Base-by-base conservation (phyloP, 37 sponge, comb jelly and placozoan species). In the Petrosia ficiformis region DNA sequence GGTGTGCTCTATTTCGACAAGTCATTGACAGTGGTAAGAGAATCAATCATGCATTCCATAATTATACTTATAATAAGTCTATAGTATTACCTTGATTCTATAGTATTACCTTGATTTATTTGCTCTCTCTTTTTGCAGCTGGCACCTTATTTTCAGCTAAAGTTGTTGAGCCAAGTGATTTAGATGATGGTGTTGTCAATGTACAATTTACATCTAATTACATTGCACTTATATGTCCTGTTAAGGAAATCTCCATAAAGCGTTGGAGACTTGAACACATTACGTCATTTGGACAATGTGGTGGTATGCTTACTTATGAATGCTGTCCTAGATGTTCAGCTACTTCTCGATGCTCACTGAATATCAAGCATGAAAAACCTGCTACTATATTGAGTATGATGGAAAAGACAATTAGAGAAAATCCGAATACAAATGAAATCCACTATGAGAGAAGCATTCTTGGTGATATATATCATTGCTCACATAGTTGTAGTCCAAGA, bases 221-320 rank as follows among this genome's bases (percentile, higher is more conserved):
- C 78, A 81, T 87, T 72, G 68, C 82, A 25, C 74, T 87, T 0
- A 24, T 77, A 11, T 87, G 88, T 39, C 88, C 88, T 29, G 54
- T 87, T 66, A 87, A 66, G n/a, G 82, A 87, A 37, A 30, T 39
- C 4, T 68, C 82, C 39, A 61, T 87, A 37, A 87, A 87, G 42
- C 71, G 77, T n/a, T 87, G 88, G 88, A 52, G 77, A 0, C 68
- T 87, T 1, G 73, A 77, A 58, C 65, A 72, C 59, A 81, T 87
- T 56, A 81, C 88, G 31, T 87, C 88, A 1, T 87, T 87, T 73
- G 88, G 88, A 4, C 88, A 87, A 52, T 72, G 88, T 67, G 88
- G 88, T 41, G 82, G 78, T 28, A 87, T 81, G 8, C 69, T 87
- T 21, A 87, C 79, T n/a, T 87, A 77, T 56, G 88, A 87, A 70